Conservation (phyloP, 2,888 invertebrate species). For the Latheticus oryzae region DNA sequence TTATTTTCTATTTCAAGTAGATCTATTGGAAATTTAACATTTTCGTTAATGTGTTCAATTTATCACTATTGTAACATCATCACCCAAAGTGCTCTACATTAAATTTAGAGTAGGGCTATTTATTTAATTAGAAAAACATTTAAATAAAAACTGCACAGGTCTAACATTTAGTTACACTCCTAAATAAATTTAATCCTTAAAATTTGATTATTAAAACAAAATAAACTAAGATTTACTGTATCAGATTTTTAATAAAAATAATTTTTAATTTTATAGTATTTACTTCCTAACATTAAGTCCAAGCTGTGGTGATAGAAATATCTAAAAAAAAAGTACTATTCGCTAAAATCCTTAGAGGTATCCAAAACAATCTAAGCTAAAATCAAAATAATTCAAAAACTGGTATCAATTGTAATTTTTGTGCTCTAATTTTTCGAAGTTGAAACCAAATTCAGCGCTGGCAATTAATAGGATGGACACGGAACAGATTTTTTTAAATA, state of each 20-base stretch:
- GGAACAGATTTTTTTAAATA: slow-evolving; percentile 9
- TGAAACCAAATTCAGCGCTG: slow-evolving; percentile 5
- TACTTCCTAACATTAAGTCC: slow-evolving; percentile 1
- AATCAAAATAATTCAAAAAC: too few relatives aligned
- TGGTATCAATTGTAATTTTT: too few relatives aligned
- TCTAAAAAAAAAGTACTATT: too few relatives aligned
- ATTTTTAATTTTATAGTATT: neutral
- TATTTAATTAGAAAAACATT: slow-evolving; percentile 17
- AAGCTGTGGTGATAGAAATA: neutral
- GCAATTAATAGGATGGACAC: slow-evolving; percentile 6
- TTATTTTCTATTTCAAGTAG: slow-evolving; percentile 17
- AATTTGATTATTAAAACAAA: slow-evolving; percentile 19
- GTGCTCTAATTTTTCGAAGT: too few relatives aligned
- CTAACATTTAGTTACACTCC: slow-evolving; percentile 20
- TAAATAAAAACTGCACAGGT: slow-evolving; percentile 17
- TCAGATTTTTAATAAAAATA: slow-evolving; percentile 29
- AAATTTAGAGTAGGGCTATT: slow-evolving; percentile 33
- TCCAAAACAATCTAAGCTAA: too few relatives aligned
- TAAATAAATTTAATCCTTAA: slow-evolving; percentile 15
- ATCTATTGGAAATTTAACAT: slow-evolving; percentile 8
- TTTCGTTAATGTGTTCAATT: slow-evolving; percentile 4
- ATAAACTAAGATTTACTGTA: slow-evolving; percentile 24
- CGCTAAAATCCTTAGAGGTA: too few relatives aligned
- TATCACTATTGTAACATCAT: slow-evolving; percentile 21
- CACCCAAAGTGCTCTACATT: slow-evolving; percentile 42